Conservation (phyloP, 2,113 vertebrate species). For the Odobenus rosmarus region DNA sequence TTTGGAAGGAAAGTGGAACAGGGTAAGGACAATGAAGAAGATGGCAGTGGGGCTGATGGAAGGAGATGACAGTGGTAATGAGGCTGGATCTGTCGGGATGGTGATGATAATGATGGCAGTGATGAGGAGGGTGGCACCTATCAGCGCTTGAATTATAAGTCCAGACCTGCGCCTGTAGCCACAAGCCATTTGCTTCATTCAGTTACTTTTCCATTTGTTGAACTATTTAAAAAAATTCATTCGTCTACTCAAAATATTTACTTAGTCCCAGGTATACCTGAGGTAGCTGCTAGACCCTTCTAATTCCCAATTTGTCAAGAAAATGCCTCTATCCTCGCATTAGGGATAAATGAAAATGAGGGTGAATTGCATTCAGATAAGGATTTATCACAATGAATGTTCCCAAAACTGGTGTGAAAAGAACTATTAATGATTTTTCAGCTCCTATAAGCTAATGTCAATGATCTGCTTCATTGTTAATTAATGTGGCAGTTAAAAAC, state of each 20-base stretch:
- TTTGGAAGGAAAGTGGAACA: conserved; percentile 67
- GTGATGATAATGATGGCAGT: too few species aligned
- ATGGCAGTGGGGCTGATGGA: not conserved
- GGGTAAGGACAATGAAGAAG: conserved; percentile 58
- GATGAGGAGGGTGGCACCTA: not conserved
- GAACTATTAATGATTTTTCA: conserved; percentile 65
- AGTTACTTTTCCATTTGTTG: not conserved
- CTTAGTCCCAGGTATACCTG: not conserved
- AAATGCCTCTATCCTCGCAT: not conserved
- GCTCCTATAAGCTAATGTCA: conserved; percentile 53
- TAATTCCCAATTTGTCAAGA: conserved; percentile 42
- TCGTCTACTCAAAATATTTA: conserved; percentile 16
- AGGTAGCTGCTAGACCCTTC: not conserved
- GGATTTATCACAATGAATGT: conserved; percentile 62
- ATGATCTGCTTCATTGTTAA: conserved; percentile 71
- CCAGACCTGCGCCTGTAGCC: not conserved
- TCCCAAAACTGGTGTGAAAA: conserved; percentile 54
- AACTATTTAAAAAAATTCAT: not conserved
- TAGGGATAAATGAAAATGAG: conserved; percentile 62
- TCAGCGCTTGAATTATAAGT: not conserved
- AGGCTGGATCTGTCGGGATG: not conserved
- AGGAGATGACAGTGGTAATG: not conserved
- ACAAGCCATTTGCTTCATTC: not conserved
- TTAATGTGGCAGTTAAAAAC: conserved; percentile 60
- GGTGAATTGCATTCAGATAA: conserved; percentile 53